Evolutionary conservation across 2,888 invertebrate genomes (phyloP).

Genomic region (Microctonus hyperodae): DNA sequence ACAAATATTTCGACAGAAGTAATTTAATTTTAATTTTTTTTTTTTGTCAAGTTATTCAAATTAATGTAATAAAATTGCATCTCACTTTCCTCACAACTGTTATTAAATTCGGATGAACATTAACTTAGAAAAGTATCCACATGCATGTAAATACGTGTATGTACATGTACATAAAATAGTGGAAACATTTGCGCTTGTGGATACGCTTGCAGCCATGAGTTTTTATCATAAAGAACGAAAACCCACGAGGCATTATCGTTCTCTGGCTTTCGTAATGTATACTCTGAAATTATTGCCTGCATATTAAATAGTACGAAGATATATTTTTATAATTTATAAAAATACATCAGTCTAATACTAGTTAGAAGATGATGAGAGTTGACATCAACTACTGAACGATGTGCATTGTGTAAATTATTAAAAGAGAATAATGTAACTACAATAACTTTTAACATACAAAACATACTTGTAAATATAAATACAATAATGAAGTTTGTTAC

Average conservation of each 20-base stretch:
- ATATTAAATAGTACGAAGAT: conserved; percentile 43
- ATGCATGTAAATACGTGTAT: not conserved
- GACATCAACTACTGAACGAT: conserved; percentile 24
- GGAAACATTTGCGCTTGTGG: conserved; percentile 4
- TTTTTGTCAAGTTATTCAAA: conserved; percentile 11
- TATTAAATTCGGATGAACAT: conserved; percentile 18
- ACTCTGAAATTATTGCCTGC: conserved; percentile 25
- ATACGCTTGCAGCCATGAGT: not conserved
- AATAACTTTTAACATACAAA: too few species aligned
- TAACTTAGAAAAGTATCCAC: conserved; percentile 5
- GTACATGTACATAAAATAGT: not conserved
- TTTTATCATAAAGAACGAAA: conserved; percentile 28
- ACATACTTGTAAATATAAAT: not conserved
- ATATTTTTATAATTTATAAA: conserved; percentile 33
- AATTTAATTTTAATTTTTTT: too few species aligned
- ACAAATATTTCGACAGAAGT: too few species aligned
- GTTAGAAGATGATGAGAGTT: conserved; percentile 29
- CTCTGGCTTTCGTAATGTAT: conserved; percentile 35
- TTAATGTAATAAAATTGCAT: conserved; percentile 2
- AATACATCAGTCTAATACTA: conserved; percentile 37
- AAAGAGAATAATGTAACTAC: not conserved
- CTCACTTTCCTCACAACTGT: not conserved
- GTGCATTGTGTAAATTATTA: conserved; percentile 8
- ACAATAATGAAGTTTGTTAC: not conserved
- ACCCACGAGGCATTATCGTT: conserved; percentile 33